phyloP scores from a whole-genome alignment of 1,140 invertebrate genomes.

The Drosophila kurseongensis region DNA sequence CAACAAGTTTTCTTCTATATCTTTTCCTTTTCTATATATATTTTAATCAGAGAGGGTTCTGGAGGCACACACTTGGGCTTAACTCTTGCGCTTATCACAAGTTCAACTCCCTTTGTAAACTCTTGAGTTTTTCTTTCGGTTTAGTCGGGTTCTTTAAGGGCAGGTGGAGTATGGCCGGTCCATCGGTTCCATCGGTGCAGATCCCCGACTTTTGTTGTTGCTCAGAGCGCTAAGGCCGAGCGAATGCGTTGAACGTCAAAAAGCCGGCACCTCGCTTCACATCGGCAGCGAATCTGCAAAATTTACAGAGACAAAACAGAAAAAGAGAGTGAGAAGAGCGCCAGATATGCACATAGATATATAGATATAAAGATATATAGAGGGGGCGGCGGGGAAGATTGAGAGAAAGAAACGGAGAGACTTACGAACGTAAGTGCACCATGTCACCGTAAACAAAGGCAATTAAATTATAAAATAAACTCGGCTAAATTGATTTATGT shows the following conservation, averaged over 20 bases:
- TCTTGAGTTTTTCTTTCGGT: slow-evolving; percentile 6
- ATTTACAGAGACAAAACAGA: slow-evolving; percentile 23
- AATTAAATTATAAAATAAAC: slow-evolving; percentile 80
- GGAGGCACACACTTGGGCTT: slow-evolving; percentile 33
- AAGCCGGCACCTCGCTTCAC: slow-evolving; percentile 58
- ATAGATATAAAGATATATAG: background rate
- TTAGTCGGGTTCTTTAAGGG: background rate
- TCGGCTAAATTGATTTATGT: slow-evolving; percentile 77
- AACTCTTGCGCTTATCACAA: slow-evolving; percentile 29
- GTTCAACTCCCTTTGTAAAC: background rate
- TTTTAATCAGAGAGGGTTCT: slow-evolving; percentile 3
- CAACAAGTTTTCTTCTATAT: slow-evolving; percentile 40
- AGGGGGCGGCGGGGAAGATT: background rate
- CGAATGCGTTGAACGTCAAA: slow-evolving; percentile 58
- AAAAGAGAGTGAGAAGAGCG: slow-evolving; percentile 21
- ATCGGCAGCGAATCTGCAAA: slow-evolving; percentile 57
- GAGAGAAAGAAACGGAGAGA: slow-evolving; percentile 8
- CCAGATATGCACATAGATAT: background rate
- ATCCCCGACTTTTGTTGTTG: slow-evolving; percentile 52
- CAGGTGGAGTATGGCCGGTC: slow-evolving; percentile 6
- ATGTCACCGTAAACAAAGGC: slow-evolving; percentile 60
- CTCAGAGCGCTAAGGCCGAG: slow-evolving; percentile 67
- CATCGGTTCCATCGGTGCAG: slow-evolving; percentile 20
- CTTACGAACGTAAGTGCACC: slow-evolving; percentile 16
- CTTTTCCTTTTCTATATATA: slow-evolving; percentile 15